Base-by-base conservation (phyloP, 2,797 vertebrate genomes). In the Notolabrus celidotus region DNA sequence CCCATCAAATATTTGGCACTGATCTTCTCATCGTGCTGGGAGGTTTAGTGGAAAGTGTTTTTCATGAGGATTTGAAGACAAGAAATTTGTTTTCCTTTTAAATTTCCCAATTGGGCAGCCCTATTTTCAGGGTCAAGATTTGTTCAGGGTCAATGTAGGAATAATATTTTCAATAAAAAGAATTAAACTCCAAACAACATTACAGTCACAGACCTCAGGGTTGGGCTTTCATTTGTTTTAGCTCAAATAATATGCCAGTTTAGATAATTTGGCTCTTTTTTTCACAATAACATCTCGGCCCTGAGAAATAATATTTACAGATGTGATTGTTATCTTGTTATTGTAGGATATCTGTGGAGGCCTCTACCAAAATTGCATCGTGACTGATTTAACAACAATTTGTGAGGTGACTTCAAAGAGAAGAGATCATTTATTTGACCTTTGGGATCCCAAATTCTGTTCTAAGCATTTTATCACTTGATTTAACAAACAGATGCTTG, bases 401-500 rank as follows among this genome's bases (percentile, higher is more conserved):
- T 79, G 53, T 50, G n/a, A 15, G 1, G 54, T 39, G n/a, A n/a
- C n/a, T 62, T 56, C 33, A 63, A 20, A 36, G 39, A 0, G 1
- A 76, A 72, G 27, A 57, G 47, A 50, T 11, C 31, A 64, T 68
- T 69, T 55, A 76, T 82, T 82, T 57, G 20, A 50, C 36, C 10
- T 17, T 19, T 27, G 54, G 60, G 47, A 33, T 46, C 34, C 58
- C 31, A 8, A 56, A 33, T 63, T 39, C 58, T 79, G 22, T 33
- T 82, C 31, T 19, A 65, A 46, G 42, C 39, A 54, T 60, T 43
- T 63, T 60, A 62, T 66, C 11, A 38, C 3, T 45, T 80, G 39
- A 78, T 71, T 67, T 64, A 36, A 57, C 58, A 47, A 74, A 71
- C 77, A 78, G 62, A 71, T 74, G 58, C 55, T 20, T 6, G 52